Evolutionary conservation across 2,888 invertebrate genomes (phyloP).

Genomic region (Xestia sexstrigata): DNA sequence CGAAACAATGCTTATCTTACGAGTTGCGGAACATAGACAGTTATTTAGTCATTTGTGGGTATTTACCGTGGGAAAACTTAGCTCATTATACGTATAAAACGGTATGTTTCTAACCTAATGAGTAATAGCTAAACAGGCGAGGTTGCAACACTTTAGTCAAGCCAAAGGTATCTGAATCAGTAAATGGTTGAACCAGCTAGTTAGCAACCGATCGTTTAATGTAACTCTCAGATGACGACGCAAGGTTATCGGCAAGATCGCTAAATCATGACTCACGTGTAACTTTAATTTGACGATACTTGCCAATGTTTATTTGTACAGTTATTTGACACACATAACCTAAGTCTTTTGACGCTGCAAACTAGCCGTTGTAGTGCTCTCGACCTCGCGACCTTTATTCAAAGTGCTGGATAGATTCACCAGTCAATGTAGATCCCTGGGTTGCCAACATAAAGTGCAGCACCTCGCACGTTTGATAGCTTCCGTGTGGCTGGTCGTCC

Average conservation of each 20-base stretch:
- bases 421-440: conserved; percentile 72
- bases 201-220: conserved; percentile 46
- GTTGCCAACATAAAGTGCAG: conserved; percentile 44
- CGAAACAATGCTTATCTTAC: conserved; percentile 57
- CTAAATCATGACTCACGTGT: conserved; percentile 74
- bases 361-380: conserved; percentile 83
- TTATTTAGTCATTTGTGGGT: conserved; percentile 63
- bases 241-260: conserved; percentile 64
- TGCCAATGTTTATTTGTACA: conserved; percentile 85
- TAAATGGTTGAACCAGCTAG: conserved; percentile 35
- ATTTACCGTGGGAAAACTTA: conserved; percentile 64
- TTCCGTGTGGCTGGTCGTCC: conserved; percentile 53
- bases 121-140: conserved; percentile 47
- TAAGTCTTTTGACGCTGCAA: conserved; percentile 80
- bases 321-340: conserved; percentile 87
- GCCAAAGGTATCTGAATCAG: conserved; percentile 26
- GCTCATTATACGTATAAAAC: conserved; percentile 57
- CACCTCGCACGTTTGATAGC: conserved; percentile 56
- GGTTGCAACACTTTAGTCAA: conserved; percentile 45
- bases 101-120: conserved; percentile 56
- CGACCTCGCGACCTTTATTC: conserved; percentile 89
- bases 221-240: conserved; percentile 45
- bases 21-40: conserved; percentile 49
- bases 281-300: conserved; percentile 84
- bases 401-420: conserved; percentile 79